These are phyloP conservation scores for Zaprionus lachaisei DNA, from an alignment of 1,140 invertebrate species.

Conservation along the genomic window DNA sequence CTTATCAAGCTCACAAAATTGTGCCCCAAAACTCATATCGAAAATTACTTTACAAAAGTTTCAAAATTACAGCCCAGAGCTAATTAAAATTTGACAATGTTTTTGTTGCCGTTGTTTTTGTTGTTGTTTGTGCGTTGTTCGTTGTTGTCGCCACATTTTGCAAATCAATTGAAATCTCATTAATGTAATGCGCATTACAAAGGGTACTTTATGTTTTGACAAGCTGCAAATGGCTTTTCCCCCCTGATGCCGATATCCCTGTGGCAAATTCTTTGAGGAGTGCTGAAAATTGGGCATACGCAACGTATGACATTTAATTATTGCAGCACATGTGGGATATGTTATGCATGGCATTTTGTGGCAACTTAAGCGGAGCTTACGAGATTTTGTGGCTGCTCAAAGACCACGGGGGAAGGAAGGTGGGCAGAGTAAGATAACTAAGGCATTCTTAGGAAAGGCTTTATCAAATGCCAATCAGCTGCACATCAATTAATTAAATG, in stretches of 20 bases:
- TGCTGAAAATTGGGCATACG: constrained; percentile 49
- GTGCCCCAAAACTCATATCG: background rate
- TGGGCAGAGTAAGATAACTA: background rate
- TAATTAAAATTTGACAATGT: background rate
- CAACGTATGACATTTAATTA: constrained; percentile 40
- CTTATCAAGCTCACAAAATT: background rate
- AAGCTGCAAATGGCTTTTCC: constrained; percentile 16
- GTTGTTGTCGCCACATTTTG: constrained; percentile 18
- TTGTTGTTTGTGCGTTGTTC: background rate
- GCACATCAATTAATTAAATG: constrained; percentile 62
- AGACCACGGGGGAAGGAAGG: background rate
- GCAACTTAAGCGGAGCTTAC: background rate
- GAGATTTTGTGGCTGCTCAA: constrained; percentile 17
- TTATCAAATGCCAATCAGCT: constrained; percentile 47
- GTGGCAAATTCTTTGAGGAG: background rate
- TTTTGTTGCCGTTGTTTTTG: background rate
- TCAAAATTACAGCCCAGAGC: background rate
- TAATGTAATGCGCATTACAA: constrained; percentile 32
- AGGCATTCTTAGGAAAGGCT: constrained; percentile 22
- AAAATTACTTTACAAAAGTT: background rate
- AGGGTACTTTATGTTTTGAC: constrained; percentile 16
- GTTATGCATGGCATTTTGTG: constrained; percentile 2
- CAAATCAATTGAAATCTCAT: constrained; percentile 18
- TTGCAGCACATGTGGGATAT: background rate
- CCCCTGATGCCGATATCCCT: background rate